Evolutionary conservation across 2,113 vertebrate species (phyloP).

Genomic region (Leptodactylus fuscus): DNA sequence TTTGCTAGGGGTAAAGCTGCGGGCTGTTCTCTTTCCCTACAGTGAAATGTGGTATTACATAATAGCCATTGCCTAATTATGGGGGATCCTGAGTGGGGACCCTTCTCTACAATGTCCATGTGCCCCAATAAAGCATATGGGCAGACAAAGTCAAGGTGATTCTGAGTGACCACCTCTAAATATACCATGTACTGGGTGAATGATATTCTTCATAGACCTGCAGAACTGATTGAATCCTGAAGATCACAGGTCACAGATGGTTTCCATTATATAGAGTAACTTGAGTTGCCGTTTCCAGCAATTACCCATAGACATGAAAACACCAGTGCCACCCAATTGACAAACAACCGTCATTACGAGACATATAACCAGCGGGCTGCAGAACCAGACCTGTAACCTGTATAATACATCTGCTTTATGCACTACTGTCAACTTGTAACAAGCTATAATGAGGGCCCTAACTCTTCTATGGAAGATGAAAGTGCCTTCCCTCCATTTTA

Average conservation of each 20-base stretch:
- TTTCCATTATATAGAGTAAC: not conserved
- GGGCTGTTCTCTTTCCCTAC: no score
- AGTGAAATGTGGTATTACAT: no score
- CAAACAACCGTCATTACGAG: not conserved
- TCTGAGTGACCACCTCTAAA: not conserved
- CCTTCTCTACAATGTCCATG: no score
- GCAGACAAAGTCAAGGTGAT: not conserved
- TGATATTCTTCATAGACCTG: no score
- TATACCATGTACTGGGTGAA: not conserved
- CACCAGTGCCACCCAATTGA: not conserved
- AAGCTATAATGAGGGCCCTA: not conserved
- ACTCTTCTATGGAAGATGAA: not conserved
- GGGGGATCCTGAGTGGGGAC: no score
- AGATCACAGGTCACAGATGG: constrained; percentile 1
- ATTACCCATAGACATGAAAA: not conserved
- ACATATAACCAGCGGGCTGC: not conserved
- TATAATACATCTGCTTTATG: not conserved
- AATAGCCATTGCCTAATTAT: no score
- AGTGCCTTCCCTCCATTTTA: not conserved
- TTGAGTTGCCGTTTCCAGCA: not conserved
- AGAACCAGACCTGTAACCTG: not conserved
- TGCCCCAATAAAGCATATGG: no score
- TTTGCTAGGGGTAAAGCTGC: no score
- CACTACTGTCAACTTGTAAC: not conserved
- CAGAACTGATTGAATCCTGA: not conserved